Evolutionary conservation across 1,140 invertebrate genomes (phyloP).

Genomic region (Paraescarpia echinospica): DNA sequence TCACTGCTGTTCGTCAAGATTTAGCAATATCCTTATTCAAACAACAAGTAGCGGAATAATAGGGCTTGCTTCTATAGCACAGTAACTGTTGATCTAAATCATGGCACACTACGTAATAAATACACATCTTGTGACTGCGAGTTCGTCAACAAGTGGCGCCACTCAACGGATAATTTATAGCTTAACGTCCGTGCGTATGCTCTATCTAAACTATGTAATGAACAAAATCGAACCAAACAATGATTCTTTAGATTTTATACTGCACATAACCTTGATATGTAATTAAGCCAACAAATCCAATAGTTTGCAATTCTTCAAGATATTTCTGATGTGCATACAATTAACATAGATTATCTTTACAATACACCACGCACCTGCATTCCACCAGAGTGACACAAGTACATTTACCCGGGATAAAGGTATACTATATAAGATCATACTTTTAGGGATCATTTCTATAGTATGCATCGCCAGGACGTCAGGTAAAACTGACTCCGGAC

Average conservation of each 20-base stretch:
- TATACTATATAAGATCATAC: background rate
- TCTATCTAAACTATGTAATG: no score
- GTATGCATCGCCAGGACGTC: slow-evolving; percentile 19
- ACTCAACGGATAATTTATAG: background rate
- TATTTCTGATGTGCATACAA: background rate
- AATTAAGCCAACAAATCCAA: background rate
- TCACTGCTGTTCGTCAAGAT: no score
- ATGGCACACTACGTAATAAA: no score
- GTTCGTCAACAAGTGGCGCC: background rate
- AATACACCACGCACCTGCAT: background rate
- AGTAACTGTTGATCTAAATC: no score
- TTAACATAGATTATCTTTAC: background rate
- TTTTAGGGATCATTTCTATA: slow-evolving; percentile 6
- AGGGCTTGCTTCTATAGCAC: no score
- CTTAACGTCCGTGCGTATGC: no score
- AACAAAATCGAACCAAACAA: background rate
- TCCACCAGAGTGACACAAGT: background rate
- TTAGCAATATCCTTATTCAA: no score
- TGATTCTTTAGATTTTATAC: background rate
- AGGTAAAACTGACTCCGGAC: slow-evolving; percentile 22
- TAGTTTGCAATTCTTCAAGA: background rate
- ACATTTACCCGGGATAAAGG: background rate
- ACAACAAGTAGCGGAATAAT: no score
- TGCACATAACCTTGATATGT: background rate
- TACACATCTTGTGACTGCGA: no score